Evolutionary conservation across 2,113 vertebrate species (phyloP), one percentile per base, ranked within the genome.

Genomic region (Sakesphorus luctuosus): DNA sequence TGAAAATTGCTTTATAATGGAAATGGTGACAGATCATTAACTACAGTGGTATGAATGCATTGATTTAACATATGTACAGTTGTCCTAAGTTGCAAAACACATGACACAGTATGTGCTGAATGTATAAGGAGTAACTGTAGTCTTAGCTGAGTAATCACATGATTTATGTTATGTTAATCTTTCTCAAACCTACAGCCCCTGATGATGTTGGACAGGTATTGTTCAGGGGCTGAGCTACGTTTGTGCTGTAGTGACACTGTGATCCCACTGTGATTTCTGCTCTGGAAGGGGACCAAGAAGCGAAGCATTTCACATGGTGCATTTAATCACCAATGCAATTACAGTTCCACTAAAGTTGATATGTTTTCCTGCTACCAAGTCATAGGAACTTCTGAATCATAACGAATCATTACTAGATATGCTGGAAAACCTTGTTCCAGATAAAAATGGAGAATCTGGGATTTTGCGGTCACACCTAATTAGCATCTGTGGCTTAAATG

Each of bases 1-100:
- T 97, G 95, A 95, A 98, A 97, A 97, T 97, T 98, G 95, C 97
- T 97, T 97, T 97, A 96, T 98, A 97, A 97, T 98, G 97, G 95
- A 97, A 97, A 97, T 88, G 65, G 93, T 97, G 98, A 96, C 97
- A 98, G 95, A 89, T 95, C 94, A 97, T 98, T 97, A 98, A 96
- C 95, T 96, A 83, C 61, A 81, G 93, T 89, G 68, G 72, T 97
- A 88, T 61, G 92, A 83, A 91, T 81, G 61, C 85, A 81, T 73
- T 86, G 86, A 95, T 97, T 87, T 95, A 93, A 95, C 90, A 66
- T 89, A 73, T 36, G 53, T 84, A n/a, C 71, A 61, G 79, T 89
- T 71, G 35, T 97, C 69, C 91, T 78, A 44, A 56, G 84, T 91
- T 96, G 82, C 89, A 92, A 93, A 92, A 74, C 87, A 91, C 68